Evolutionary conservation across 2,113 vertebrate species (phyloP), one percentile per base, ranked within the genome.

Genomic region (Dunckerocampus dactyliophorus): DNA sequence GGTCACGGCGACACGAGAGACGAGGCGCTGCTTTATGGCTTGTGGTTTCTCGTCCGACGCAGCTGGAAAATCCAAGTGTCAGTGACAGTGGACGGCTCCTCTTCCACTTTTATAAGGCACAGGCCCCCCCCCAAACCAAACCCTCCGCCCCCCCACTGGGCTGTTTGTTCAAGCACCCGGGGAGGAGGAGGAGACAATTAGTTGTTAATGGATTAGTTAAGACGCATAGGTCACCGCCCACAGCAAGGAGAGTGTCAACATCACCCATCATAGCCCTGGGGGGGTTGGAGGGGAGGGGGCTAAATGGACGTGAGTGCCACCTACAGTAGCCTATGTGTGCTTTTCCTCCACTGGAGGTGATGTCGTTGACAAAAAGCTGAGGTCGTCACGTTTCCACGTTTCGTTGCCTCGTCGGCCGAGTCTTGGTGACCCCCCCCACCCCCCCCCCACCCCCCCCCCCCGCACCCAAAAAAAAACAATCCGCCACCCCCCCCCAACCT

Each of bases 121-220:
- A 22, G 39, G 62, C 55, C 60, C 31, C 54, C 12, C 59, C 31
- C 9, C 1, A 10, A 2, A 4, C 17, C 17, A 34, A 8, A 16
- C 53, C 53, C 53, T 48, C 19, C 17, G 7, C 16, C 48, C 20
- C 3, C 51, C 20, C 6, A 63, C 82, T 14, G 13, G 51, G 64
- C 62, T 93, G 90, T 94, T 94, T 94, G 85, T 84, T 70, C 80
- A 81, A 85, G 74, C 90, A 83, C 82, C 88, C 85, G 85, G 87
- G 85, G 85, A 74, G 31, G 31, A 34, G 89, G 92, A 91, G 92
- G 91, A 81, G 91, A 92, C 92, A 91, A 94, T 94, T 92, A 93
- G 91, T 92, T 76, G 84, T 94, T 93, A 92, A 91, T 88, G 86
- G 92, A 91, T 94, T 94, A 92, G 60, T 89, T 88, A 91, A 93